Evolutionary conservation across 2,113 vertebrate genomes (phyloP).

Genomic region (Australoheros scitulus): DNA sequence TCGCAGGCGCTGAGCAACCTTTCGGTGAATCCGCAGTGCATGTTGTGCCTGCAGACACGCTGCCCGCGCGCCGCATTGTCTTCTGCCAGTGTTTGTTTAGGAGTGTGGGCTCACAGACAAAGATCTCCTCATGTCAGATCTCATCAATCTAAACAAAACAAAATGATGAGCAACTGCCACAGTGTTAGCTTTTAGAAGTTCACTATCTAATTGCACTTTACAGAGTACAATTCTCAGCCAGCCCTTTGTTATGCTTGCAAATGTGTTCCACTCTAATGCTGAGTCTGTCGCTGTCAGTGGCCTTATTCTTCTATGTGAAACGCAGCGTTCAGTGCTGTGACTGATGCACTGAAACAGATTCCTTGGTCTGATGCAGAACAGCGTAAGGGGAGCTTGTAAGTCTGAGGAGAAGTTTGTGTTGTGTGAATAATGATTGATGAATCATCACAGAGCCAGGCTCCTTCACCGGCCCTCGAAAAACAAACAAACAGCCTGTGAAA

Average conservation of each 20-base stretch:
- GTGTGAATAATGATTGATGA: slow-evolving; percentile 49
- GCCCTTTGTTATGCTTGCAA: neutral
- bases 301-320: neutral
- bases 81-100: slow-evolving; percentile 25
- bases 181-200: neutral
- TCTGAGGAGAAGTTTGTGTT: slow-evolving; percentile 28
- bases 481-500: neutral
- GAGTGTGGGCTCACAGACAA: neutral
- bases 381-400: slow-evolving; percentile 35
- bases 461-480: neutral
- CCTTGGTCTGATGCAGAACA: slow-evolving; percentile 22
- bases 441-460: neutral
- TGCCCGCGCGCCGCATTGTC: slow-evolving; percentile 44
- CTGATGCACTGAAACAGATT: slow-evolving; percentile 36
- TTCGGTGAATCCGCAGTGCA: slow-evolving; percentile 52
- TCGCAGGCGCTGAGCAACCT: slow-evolving; percentile 22
- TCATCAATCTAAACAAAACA: slow-evolving; percentile 15
- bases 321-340: neutral
- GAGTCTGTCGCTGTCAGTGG: neutral
- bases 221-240: neutral
- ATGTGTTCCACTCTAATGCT: neutral
- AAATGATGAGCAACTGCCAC: neutral
- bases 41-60: slow-evolving; percentile 39
- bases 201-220: neutral
- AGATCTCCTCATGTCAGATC: slow-evolving; percentile 2